A percentile compares a stretch with the other conserved stretches of the same genome.
phyloP scores from a whole-genome alignment of 64 coral and sea anemone species.

The Platygyra sinensis region DNA sequence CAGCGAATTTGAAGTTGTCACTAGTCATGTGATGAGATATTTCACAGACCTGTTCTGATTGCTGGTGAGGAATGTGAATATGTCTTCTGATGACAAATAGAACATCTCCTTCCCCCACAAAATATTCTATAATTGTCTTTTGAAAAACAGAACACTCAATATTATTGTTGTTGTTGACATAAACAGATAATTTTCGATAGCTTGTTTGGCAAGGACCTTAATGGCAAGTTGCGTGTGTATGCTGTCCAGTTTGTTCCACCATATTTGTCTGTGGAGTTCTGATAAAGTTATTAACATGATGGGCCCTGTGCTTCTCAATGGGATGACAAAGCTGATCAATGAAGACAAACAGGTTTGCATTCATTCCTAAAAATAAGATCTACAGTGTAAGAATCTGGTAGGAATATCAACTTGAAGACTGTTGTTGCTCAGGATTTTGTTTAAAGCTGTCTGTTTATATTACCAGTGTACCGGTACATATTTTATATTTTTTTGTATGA shows the following conservation, averaged over 20 bases:
- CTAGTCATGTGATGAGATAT: constrained; percentile 36
- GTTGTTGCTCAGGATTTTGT: too few relatives aligned
- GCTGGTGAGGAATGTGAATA: constrained; percentile 28
- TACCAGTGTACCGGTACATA: too few relatives aligned
- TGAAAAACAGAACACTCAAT: too few relatives aligned
- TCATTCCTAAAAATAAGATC: background rate
- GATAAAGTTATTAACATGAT: constrained; percentile 83
- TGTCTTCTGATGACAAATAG: constrained; percentile 27
- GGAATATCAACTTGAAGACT: too few relatives aligned
- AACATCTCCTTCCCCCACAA: too few relatives aligned
- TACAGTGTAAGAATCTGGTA: background rate
- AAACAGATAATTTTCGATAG: constrained; percentile 83
- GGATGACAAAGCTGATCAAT: constrained; percentile 74
- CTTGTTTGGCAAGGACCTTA: constrained; percentile 75
- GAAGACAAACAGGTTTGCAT: constrained; percentile 57
- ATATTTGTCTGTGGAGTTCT: constrained; percentile 90
- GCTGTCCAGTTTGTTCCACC: constrained; percentile 91
- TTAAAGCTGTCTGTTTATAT: too few relatives aligned
- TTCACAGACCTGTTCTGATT: constrained; percentile 54
- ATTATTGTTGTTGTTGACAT: background rate
- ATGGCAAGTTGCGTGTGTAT: constrained; percentile 65
- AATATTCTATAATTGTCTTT: too few relatives aligned
- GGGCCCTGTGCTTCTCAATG: constrained; percentile 80
- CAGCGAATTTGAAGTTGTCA: too few relatives aligned
- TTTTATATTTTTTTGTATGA: too few relatives aligned